Conservation (phyloP, 1,140 invertebrate species). For the Achatina immaculata region DNA sequence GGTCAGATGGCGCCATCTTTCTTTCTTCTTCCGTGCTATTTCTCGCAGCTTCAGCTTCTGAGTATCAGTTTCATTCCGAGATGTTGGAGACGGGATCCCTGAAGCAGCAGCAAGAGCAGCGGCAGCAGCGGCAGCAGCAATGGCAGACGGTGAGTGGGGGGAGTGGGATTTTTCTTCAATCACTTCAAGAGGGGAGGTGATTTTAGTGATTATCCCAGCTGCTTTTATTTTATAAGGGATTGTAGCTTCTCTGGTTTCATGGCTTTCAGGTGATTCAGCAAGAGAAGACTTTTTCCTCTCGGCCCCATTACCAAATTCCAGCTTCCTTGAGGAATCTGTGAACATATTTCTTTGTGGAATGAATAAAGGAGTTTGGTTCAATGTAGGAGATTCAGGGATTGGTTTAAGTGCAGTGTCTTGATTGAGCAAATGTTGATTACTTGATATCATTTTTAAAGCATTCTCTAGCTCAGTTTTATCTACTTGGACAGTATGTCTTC, state of each 20-base stretch:
- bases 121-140: not conserved
- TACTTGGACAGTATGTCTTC: conserved; percentile 17
- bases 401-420: not conserved
- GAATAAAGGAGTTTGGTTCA: not conserved
- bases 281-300: not conserved
- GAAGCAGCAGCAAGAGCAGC: not conserved
- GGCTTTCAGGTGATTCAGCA: not conserved
- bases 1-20: conserved; percentile 43
- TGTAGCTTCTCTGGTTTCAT: not conserved
- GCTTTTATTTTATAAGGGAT: not conserved
- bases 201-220: not conserved
- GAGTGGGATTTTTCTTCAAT: not conserved
- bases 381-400: not conserved
- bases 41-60: conserved; percentile 22
- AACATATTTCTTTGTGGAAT: not conserved
- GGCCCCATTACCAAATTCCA: not conserved
- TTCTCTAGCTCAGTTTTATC: not conserved
- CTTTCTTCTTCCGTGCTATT: conserved; percentile 46
- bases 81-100: not conserved
- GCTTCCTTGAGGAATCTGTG: not conserved
- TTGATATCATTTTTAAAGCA: not conserved
- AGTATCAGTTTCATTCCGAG: not conserved
- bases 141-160: not conserved
- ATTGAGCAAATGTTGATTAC: not conserved
- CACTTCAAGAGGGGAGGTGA: not conserved